These are phyloP conservation scores for Todiramphus chloris DNA, from an alignment of 2,113 vertebrate genomes.

Conservation along the genomic window DNA sequence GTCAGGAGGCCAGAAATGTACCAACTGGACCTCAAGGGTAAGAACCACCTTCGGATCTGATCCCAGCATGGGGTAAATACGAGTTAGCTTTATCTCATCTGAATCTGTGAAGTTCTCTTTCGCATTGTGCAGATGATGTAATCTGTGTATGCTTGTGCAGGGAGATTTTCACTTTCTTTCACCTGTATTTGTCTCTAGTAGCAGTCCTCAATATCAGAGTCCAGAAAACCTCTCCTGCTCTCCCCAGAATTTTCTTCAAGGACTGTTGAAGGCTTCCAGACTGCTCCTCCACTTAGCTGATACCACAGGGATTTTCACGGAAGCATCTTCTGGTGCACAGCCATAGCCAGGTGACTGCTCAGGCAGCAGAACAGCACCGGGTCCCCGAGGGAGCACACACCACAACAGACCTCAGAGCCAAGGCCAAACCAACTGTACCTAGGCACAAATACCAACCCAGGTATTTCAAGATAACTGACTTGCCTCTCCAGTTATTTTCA, in stretches of 20 bases:
- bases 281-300: background rate
- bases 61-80: background rate
- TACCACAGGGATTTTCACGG: background rate
- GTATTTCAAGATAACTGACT: background rate
- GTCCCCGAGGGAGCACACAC: background rate
- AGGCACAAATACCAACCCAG: background rate
- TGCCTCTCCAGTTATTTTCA: background rate
- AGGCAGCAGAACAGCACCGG: background rate
- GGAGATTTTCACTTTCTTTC: background rate
- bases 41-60: background rate
- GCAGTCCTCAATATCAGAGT: background rate
- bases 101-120: background rate
- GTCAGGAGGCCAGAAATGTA: background rate
- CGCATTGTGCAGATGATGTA: background rate
- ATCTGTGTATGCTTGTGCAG: fast-evolving
- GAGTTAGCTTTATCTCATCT: background rate
- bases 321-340: background rate
- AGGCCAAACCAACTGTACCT: background rate
- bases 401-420: background rate
- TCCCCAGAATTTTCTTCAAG: background rate
- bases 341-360: background rate
- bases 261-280: background rate
- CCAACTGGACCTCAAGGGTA: background rate
- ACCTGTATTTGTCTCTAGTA: background rate
- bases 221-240: background rate